phyloP scores from a whole-genome alignment of 2,888 invertebrate species.

The Galerucella nymphaeae region DNA sequence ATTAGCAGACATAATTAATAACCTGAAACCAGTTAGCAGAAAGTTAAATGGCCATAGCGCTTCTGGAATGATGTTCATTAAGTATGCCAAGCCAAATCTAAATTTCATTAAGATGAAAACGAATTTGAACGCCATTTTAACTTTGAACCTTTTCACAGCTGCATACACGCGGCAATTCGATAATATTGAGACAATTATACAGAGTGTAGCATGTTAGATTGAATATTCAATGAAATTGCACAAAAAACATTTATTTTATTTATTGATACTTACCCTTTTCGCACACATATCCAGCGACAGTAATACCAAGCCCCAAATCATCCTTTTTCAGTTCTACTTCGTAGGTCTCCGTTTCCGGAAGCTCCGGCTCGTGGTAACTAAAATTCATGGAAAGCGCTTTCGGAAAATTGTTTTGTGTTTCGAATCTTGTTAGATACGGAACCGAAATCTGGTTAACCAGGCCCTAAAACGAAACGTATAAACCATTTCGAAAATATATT shows the following conservation, averaged over 20 bases:
- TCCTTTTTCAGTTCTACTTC: slow-evolving; percentile 90
- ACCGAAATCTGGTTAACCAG: slow-evolving; percentile 57
- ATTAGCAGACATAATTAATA: neutral
- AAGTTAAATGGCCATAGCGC: neutral
- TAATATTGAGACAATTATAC: neutral
- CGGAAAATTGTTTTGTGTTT: slow-evolving; percentile 50
- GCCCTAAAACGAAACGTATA: neutral
- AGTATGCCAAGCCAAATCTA: neutral
- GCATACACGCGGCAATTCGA: too few species aligned
- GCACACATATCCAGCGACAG: slow-evolving; percentile 97
- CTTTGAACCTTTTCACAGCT: too few species aligned
- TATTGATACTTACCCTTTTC: slow-evolving; percentile 76
- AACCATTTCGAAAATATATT: too few species aligned
- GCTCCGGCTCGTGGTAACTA: slow-evolving; percentile 71
- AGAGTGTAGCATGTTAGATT: too few species aligned
- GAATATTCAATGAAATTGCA: too few species aligned
- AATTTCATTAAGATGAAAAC: neutral
- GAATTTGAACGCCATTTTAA: neutral
- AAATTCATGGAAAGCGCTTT: slow-evolving; percentile 67
- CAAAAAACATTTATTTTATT: too few species aligned
- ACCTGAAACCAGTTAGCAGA: neutral
- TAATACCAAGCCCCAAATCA: slow-evolving; percentile 88
- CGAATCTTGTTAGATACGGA: slow-evolving; percentile 43
- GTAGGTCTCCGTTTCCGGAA: slow-evolving; percentile 91
- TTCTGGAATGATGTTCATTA: neutral